Conservation (phyloP, 23 tunicate genomes). For the Corella eumyota region DNA sequence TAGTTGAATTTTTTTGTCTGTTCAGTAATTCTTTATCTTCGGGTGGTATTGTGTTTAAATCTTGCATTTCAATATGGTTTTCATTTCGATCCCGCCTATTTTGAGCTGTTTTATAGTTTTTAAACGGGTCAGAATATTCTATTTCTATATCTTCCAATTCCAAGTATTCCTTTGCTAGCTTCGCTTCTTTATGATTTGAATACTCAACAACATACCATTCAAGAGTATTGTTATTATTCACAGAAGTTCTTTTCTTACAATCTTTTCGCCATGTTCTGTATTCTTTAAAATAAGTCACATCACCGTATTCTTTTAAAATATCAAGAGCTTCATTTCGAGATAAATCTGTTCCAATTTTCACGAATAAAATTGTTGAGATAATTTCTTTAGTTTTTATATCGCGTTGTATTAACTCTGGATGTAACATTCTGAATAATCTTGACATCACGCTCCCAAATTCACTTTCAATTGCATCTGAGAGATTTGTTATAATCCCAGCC, state of each 20-base stretch:
- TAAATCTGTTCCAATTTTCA: background rate
- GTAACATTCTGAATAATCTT: constrained; percentile 33
- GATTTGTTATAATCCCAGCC: constrained; percentile 56
- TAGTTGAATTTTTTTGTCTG: background rate
- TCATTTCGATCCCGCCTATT: constrained; percentile 2
- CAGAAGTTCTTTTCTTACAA: background rate
- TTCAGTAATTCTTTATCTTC: background rate
- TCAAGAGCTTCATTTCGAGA: background rate
- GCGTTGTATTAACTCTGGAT: constrained; percentile 9
- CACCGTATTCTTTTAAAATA: constrained; percentile 4
- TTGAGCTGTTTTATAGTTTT: background rate
- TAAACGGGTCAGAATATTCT: background rate
- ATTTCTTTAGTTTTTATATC: background rate
- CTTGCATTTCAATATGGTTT: background rate
- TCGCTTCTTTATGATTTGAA: constrained; percentile 1
- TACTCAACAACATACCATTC: constrained; percentile 16
- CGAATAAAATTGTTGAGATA: background rate
- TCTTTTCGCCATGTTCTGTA: background rate
- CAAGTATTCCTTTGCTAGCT: background rate
- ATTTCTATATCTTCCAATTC: background rate
- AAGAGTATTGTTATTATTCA: background rate
- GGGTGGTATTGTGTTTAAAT: background rate
- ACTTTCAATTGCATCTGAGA: constrained; percentile 37
- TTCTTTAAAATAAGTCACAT: background rate
- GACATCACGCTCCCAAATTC: constrained; percentile 41